Evolutionary conservation across 2,113 vertebrate species (phyloP).

Genomic region (Garra rufa): DNA sequence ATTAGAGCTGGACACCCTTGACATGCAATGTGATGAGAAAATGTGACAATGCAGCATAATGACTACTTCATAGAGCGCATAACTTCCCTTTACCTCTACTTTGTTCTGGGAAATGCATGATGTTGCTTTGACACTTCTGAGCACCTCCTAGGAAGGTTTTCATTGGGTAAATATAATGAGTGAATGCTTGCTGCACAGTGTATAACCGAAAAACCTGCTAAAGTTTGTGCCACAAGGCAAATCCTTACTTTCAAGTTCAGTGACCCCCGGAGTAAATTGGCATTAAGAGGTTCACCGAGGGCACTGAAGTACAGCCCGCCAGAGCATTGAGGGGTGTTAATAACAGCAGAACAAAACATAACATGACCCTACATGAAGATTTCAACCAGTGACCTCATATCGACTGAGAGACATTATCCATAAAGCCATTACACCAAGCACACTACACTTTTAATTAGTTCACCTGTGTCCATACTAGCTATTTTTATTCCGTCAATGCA

Average conservation of each 20-base stretch:
- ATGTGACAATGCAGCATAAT: not conserved
- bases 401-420: not conserved
- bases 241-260: conserved; percentile 29
- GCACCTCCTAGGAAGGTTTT: not conserved
- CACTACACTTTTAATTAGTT: conserved; percentile 6
- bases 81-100: not conserved
- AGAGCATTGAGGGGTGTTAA: not conserved
- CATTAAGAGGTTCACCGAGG: not conserved
- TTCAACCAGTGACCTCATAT: not conserved
- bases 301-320: not conserved
- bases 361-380: not conserved
- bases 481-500: not conserved
- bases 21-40: not conserved
- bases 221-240: not conserved
- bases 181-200: conserved; percentile 3
- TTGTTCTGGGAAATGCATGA: not conserved
- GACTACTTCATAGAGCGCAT: not conserved
- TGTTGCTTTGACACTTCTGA: not conserved
- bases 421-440: conserved; percentile 1
- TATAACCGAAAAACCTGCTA: not conserved
- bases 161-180: not conserved
- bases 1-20: not conserved
- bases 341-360: conserved; percentile 13
- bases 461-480: not conserved
- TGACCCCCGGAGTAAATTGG: not conserved